Percentiles rank a stretch among this genome's conserved stretches.
Conservation (phyloP, 2,888 invertebrate genomes). For the Drosophila suboccidentalis region DNA sequence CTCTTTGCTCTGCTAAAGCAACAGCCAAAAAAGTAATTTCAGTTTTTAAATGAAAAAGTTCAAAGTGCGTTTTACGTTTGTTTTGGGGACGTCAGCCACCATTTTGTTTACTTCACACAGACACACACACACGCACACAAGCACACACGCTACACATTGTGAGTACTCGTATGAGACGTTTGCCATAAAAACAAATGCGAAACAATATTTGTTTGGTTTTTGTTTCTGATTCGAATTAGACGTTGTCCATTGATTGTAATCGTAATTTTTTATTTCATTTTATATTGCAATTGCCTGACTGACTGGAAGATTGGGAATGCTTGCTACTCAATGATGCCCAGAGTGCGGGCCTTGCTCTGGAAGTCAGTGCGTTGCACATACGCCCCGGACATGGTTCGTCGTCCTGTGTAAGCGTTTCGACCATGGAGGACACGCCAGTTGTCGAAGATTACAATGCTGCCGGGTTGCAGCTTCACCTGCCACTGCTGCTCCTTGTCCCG, state of each 20-base stretch:
- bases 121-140: conserved; percentile 25
- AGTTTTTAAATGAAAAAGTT: conserved; percentile 80
- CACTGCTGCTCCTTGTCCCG: conserved; percentile 87
- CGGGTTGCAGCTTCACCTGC: conserved; percentile 89
- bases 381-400: conserved; percentile 89
- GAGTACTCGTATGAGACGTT: conserved; percentile 42
- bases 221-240: conserved; percentile 56
- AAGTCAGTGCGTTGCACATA: conserved; percentile 91
- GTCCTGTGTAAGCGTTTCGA: conserved; percentile 89
- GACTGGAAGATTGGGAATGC: background rate
- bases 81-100: conserved; percentile 27
- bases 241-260: conserved; percentile 69
- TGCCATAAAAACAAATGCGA: conserved; percentile 77
- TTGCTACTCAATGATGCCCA: conserved; percentile 85
- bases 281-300: conserved; percentile 1
- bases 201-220: conserved; percentile 65
- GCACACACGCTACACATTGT: conserved; percentile 14
- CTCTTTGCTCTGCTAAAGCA: conserved; percentile 6
- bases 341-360: conserved; percentile 87
- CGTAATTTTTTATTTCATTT: conserved; percentile 65
- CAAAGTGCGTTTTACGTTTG: conserved; percentile 77
- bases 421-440: conserved; percentile 93
- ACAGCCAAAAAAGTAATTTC: conserved; percentile 75
- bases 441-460: conserved; percentile 90
- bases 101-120: conserved; percentile 25